Percentiles rank a stretch among this genome's conserved stretches.
phyloP scores from a whole-genome alignment of 1,140 invertebrate genomes.

The Drosophila saltans region DNA sequence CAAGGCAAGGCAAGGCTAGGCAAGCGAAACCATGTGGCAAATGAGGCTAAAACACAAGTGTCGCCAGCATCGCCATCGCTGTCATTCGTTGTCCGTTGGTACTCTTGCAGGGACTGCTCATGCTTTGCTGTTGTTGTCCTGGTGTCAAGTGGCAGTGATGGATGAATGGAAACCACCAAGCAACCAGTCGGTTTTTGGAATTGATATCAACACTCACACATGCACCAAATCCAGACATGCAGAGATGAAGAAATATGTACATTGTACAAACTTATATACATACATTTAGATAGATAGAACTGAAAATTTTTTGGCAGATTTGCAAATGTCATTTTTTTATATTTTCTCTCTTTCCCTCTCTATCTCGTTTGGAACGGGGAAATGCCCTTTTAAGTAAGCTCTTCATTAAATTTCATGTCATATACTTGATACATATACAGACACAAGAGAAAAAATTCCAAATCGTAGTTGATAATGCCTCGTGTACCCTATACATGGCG shows the following conservation, averaged over 20 bases:
- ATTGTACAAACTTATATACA: no score
- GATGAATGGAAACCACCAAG: constrained; percentile 33
- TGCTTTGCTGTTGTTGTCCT: not conserved
- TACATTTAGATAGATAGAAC: no score
- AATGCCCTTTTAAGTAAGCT: not conserved
- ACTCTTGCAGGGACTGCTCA: not conserved
- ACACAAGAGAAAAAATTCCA: not conserved
- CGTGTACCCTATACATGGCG: constrained; percentile 53
- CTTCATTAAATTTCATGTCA: not conserved
- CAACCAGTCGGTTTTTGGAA: constrained; percentile 10
- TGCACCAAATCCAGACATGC: no score
- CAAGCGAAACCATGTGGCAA: constrained; percentile 70
- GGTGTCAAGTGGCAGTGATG: constrained; percentile 57
- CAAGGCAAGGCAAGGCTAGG: not conserved
- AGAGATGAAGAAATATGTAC: no score
- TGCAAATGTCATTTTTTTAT: not conserved
- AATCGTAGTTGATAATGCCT: constrained; percentile 22
- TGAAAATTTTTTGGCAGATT: not conserved
- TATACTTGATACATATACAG: not conserved
- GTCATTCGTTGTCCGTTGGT: constrained; percentile 3
- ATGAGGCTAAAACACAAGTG: constrained; percentile 69
- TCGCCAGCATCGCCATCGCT: constrained; percentile 38
- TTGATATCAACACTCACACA: constrained; percentile 20
- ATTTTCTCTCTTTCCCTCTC: not conserved
- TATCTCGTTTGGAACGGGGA: no score